Conservation (phyloP, 2,888 invertebrate species). For the Ichneumoninae sp. region DNA sequence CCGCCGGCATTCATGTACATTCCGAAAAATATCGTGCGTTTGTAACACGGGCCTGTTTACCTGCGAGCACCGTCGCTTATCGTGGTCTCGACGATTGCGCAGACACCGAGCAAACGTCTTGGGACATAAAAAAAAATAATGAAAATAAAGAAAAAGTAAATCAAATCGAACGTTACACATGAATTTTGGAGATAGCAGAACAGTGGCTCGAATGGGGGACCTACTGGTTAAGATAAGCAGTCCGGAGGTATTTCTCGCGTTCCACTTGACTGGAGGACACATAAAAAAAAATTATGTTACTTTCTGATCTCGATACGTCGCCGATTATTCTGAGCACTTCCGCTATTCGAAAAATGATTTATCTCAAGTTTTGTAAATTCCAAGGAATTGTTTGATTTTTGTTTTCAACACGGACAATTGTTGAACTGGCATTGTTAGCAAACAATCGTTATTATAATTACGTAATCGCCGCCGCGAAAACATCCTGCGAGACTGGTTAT, state of each 20-base stretch:
- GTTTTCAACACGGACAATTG: background rate
- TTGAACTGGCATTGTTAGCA: background rate
- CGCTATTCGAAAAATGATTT: background rate
- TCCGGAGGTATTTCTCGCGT: slow-evolving; percentile 15
- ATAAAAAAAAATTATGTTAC: too few relatives aligned
- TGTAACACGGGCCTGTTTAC: slow-evolving; percentile 46
- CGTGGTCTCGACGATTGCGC: slow-evolving; percentile 36
- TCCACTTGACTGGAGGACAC: slow-evolving; percentile 16
- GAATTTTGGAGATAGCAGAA: slow-evolving; percentile 62
- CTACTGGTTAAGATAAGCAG: slow-evolving; percentile 48
- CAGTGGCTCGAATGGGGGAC: slow-evolving; percentile 31
- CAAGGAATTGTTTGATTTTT: background rate
- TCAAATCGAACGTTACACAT: slow-evolving; percentile 37
- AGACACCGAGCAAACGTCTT: slow-evolving; percentile 25
- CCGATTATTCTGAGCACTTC: background rate
- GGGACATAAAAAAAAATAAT: slow-evolving; percentile 30
- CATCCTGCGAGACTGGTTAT: background rate
- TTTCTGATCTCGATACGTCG: background rate
- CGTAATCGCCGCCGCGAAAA: background rate
- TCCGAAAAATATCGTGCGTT: slow-evolving; percentile 34
- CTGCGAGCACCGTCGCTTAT: slow-evolving; percentile 52
- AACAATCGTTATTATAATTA: background rate
- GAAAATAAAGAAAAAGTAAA: slow-evolving; percentile 18
- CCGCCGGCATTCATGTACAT: background rate
- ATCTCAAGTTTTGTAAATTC: background rate